Evolutionary conservation across 2,113 vertebrate species (phyloP), one percentile per base, ranked within the genome.

Genomic region (Pedionomus torquatus): DNA sequence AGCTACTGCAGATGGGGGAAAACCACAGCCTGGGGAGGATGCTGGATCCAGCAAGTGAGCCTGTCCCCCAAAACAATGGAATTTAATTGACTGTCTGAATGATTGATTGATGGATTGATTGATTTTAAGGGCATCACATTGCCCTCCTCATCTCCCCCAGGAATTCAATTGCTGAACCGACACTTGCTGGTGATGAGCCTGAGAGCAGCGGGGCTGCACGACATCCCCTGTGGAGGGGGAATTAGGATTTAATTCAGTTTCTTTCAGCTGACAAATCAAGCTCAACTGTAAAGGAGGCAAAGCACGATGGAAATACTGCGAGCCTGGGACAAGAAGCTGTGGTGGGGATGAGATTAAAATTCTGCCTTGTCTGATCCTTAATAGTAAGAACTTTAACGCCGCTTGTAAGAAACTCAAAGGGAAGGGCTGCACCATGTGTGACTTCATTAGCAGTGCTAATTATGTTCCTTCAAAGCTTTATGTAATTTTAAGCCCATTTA

Each of bases 111-210:
- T 41, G 10, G 41, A 41, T 41, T 41, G 41, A 41, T 41, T 41
- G 41, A 41, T 52, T 21, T 41, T 41, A 18, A 35, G 55, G 54
- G 35, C 58, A 52, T 54, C 2, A 2, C 26, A 2, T 64, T 89
- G 33, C 43, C 13, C 16, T 78, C 43, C 61, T 60, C 18, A 5
- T 37, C n/a, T n/a, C 7, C 46, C 33, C 16, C 18, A 8, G 66
- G 52, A 21, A 61, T 54, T 33, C 60, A 8, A 0, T 14, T 0
- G 1, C 66, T 54, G 78, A 31, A 7, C 19, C 0, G 5, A 1
- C 2, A 1, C 30, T 41, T 43, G 61, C 33, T 25, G 30, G 26
- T 49, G 28, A 19, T 15, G 48, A 55, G 35, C 41, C 41, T 10
- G n/a, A 19, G 24, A 23, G 68, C 68, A 35, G 46, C 3, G 1